Conservation (phyloP, 2,888 invertebrate genomes). For the Congeria kusceri region DNA sequence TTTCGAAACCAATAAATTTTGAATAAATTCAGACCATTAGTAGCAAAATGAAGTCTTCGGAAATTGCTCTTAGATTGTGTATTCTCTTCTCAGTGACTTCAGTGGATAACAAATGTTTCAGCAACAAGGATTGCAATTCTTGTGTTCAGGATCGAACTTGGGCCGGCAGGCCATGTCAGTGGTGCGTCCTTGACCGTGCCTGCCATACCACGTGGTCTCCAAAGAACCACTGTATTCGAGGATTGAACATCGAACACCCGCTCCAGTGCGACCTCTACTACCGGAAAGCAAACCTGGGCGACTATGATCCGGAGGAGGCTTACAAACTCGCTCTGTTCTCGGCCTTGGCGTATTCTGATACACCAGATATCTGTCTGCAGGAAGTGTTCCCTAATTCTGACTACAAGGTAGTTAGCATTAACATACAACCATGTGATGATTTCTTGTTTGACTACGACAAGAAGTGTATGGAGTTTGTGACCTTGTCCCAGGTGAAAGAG, state of each 20-base stretch:
- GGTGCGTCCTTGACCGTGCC: constrained; percentile 46
- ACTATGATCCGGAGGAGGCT: constrained; percentile 45
- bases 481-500: constrained; percentile 32
- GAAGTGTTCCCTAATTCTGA: constrained; percentile 39
- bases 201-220: constrained; percentile 41
- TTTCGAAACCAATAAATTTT: no score
- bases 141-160: constrained; percentile 41
- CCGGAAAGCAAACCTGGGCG: neutral
- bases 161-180: constrained; percentile 32
- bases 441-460: constrained; percentile 52
- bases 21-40: no score
- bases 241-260: constrained; percentile 5
- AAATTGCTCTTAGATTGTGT: neutral
- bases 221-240: constrained; percentile 29
- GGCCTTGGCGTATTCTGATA: constrained; percentile 49
- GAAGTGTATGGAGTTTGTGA: constrained; percentile 38
- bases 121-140: constrained; percentile 26
- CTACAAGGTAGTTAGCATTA: constrained; percentile 15
- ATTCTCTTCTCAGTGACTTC: neutral
- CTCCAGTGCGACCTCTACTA: constrained; percentile 15
- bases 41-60: neutral
- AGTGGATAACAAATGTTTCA: constrained; percentile 16
- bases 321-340: constrained; percentile 48
- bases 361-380: constrained; percentile 31
- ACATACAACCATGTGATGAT: constrained; percentile 41